Conservation (phyloP, 1,140 invertebrate species). For the Bursaphelenchus mucronatus region DNA sequence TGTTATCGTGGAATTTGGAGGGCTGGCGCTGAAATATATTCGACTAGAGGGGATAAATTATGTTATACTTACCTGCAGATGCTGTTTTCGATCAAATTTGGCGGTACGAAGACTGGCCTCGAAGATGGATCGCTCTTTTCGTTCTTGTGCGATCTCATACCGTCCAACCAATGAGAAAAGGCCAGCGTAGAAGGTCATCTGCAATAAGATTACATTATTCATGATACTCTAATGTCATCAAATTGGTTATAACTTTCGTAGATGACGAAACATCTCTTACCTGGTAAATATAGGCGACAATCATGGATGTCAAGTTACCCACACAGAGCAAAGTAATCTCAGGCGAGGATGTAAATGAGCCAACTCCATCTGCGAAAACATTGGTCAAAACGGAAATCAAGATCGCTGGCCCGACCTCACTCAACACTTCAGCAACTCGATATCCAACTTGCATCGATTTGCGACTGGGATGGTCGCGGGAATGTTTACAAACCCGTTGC, state of each 20-base stretch:
- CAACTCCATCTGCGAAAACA: constrained; percentile 57
- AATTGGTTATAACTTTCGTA: constrained; percentile 11
- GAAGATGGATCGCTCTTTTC: constrained; percentile 39
- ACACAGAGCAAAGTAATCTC: constrained; percentile 58
- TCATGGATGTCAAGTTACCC: constrained; percentile 57
- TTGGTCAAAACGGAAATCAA: constrained; percentile 59
- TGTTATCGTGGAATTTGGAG: constrained; percentile 58
- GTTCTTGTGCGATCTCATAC: constrained; percentile 50
- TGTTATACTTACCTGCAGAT: constrained; percentile 3
- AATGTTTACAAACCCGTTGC: constrained; percentile 59
- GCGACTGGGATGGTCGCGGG: constrained; percentile 47
- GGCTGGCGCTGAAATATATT: constrained; percentile 49
- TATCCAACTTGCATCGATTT: constrained; percentile 55
- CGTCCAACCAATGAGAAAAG: constrained; percentile 27
- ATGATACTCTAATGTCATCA: constrained; percentile 4
- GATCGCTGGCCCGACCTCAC: constrained; percentile 57
- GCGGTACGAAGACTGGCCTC: constrained; percentile 49
- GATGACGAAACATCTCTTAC: constrained; percentile 18
- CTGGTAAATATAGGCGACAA: constrained; percentile 55
- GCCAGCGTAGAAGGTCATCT: constrained; percentile 60
- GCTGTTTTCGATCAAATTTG: constrained; percentile 22
- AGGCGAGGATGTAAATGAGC: constrained; percentile 57
- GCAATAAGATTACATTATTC: constrained; percentile 7
- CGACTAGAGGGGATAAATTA: constrained; percentile 7
- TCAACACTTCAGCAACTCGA: constrained; percentile 49